Conservation (phyloP, 2,113 vertebrate genomes). For the Myanophis thanlyinensis region DNA sequence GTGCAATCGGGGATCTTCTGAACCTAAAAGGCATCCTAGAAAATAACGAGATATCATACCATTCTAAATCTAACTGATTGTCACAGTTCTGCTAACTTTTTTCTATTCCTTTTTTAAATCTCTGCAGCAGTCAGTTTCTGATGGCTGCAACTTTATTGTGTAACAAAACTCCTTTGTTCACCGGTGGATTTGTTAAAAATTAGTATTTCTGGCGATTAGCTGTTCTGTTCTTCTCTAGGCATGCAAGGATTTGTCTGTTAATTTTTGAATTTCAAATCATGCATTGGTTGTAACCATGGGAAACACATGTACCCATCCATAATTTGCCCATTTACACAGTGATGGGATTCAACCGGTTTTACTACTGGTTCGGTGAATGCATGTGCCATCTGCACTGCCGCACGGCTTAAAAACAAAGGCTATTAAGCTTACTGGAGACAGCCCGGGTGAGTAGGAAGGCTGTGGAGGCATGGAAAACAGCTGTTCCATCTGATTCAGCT, state of each 20-base stretch:
- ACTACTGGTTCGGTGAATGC: too few species aligned
- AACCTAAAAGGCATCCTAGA: neutral
- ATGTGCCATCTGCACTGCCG: too few species aligned
- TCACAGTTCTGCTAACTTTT: neutral
- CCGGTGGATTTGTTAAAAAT: rapidly evolving
- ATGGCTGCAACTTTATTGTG: neutral
- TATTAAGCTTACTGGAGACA: too few species aligned
- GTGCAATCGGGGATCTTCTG: neutral
- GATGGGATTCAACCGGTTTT: too few species aligned
- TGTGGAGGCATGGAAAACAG: too few species aligned
- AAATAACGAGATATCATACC: neutral
- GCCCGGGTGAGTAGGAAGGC: too few species aligned
- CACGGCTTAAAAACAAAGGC: too few species aligned
- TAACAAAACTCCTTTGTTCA: neutral
- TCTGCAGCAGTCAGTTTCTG: rapidly evolving
- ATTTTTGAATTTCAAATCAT: neutral
- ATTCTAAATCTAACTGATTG: neutral
- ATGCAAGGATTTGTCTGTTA: neutral
- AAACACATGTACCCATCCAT: neutral
- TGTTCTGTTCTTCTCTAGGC: neutral
- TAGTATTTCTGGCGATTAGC: neutral
- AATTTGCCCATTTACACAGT: too few species aligned
- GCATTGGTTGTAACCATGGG: neutral
- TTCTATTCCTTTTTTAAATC: rapidly evolving
- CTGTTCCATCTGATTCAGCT: too few species aligned